phyloP scores from a whole-genome alignment of 2,888 invertebrate species.

The Steinernema hermaphroditum region DNA sequence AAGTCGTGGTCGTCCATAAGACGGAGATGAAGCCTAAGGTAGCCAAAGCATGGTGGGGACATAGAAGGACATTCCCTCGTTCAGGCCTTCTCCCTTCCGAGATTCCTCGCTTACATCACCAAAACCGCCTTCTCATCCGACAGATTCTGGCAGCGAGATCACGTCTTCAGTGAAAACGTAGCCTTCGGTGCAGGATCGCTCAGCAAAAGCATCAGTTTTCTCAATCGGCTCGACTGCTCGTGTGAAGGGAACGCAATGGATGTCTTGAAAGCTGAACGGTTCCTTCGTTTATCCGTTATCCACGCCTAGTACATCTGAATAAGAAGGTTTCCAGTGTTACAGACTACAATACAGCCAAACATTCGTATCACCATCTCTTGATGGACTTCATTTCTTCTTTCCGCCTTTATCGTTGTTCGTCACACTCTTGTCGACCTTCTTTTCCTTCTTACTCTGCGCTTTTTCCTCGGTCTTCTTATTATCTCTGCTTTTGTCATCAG shows the following conservation, averaged over 20 bases:
- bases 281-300: conserved; percentile 1
- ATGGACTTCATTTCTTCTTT: no score
- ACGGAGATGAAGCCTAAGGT: neutral
- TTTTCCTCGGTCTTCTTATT: conserved; percentile 2
- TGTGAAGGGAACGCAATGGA: conserved; percentile 18
- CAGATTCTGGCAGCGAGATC: neutral
- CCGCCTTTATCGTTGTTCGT: no score
- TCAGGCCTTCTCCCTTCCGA: neutral
- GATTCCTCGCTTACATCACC: neutral
- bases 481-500: neutral
- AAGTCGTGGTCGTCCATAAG: conserved; percentile 2
- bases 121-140: neutral
- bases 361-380: no score
- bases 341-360: no score
- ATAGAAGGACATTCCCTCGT: no score
- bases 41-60: no score
- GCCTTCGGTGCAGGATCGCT: neutral
- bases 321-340: no score
- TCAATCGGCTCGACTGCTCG: neutral
- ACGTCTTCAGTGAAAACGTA: neutral
- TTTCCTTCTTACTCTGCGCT: no score
- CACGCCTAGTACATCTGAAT: neutral
- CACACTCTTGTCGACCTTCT: no score
- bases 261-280: conserved; percentile 1
- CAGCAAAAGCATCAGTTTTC: neutral